These are phyloP conservation scores for Picathartes gymnocephalus DNA, from an alignment of 2,113 vertebrate genomes.

Conservation along the genomic window DNA sequence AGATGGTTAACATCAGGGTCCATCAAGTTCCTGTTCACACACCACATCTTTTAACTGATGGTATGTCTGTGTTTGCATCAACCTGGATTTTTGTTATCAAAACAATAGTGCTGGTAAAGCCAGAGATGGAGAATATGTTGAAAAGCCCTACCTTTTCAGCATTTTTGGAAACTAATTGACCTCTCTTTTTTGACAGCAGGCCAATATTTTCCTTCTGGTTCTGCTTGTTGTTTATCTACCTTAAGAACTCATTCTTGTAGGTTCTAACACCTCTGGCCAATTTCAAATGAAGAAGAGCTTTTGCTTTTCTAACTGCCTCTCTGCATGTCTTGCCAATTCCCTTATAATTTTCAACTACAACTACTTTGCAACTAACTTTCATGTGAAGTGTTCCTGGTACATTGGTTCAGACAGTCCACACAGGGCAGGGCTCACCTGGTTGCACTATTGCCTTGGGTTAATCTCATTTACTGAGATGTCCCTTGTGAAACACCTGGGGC, in stretches of 20 bases:
- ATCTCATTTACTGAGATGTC: neutral
- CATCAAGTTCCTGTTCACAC: neutral
- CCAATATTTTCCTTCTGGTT: neutral
- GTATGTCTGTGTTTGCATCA: neutral
- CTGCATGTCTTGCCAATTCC: neutral
- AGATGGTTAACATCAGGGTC: neutral
- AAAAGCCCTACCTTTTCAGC: neutral
- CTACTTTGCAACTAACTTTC: neutral
- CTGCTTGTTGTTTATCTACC: neutral
- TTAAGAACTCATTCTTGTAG: neutral
- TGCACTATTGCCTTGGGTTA: neutral
- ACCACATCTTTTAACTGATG: fast-evolving
- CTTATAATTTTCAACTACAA: neutral
- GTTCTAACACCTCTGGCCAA: neutral
- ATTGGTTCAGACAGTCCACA: neutral
- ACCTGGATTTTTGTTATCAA: neutral
- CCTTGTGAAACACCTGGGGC: neutral
- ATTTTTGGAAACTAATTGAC: neutral
- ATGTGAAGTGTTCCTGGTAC: neutral
- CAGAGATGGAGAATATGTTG: neutral
- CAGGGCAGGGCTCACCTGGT: neutral
- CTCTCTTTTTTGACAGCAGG: neutral
- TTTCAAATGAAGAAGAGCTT: neutral
- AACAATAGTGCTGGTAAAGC: neutral
- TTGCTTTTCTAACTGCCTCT: neutral